phyloP scores from a whole-genome alignment of 1,140 invertebrate species.

The Ceratina japonica region DNA sequence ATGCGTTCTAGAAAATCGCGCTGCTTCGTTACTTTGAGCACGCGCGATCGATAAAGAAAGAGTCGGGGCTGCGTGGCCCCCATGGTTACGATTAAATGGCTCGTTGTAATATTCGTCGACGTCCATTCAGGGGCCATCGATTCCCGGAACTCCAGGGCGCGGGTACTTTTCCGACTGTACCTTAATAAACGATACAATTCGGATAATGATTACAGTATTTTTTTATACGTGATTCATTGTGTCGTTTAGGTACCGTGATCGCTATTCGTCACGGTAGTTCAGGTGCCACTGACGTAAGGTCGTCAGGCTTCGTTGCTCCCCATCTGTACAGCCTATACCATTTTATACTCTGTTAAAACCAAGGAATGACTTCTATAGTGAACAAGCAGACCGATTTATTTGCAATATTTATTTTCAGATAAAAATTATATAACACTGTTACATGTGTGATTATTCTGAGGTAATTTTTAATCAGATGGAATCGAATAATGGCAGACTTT shows the following conservation, averaged over 20 bases:
- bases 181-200: too few species aligned
- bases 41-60: slow-evolving; percentile 35
- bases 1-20: slow-evolving; percentile 34
- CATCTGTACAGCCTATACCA: slow-evolving; percentile 1
- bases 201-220: too few species aligned
- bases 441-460: too few species aligned
- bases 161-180: too few species aligned
- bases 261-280: slow-evolving; percentile 37
- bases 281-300: slow-evolving; percentile 40
- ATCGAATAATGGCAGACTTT: too few species aligned
- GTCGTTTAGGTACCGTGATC: too few species aligned
- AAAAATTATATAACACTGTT: too few species aligned
- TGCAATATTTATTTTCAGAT: too few species aligned
- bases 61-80: background rate
- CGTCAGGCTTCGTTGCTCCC: slow-evolving; percentile 36
- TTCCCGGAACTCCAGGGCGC: too few species aligned
- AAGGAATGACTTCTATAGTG: background rate
- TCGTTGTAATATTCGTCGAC: background rate
- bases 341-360: slow-evolving; percentile 4
- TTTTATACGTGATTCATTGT: too few species aligned
- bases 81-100: background rate
- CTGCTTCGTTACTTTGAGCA: slow-evolving; percentile 34
- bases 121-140: too few species aligned
- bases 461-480: too few species aligned
- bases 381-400: background rate